Percentiles rank a stretch among this genome's conserved stretches.
These are phyloP conservation scores for Nemurella pictetii DNA, from an alignment of 2,888 invertebrate genomes.

Conservation along the genomic window DNA sequence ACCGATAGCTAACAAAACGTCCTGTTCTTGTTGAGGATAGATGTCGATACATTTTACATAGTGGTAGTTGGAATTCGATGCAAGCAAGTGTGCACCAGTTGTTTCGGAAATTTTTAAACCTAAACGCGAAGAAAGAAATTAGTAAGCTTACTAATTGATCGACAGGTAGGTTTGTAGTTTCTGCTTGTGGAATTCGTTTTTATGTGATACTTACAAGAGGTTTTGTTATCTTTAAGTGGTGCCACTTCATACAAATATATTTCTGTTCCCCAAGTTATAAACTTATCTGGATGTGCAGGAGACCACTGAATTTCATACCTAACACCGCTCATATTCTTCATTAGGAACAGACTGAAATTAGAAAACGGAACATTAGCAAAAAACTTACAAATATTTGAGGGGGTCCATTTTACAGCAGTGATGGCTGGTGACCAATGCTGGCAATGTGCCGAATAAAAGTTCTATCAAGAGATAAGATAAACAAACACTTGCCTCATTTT, in stretches of 20 bases:
- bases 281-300: conserved; percentile 75
- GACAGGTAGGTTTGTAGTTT: background rate
- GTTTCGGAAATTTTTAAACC: conserved; percentile 68
- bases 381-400: background rate
- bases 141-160: background rate
- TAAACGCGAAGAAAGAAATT: conserved; percentile 20
- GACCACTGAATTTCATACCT: conserved; percentile 87
- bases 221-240: conserved; percentile 61
- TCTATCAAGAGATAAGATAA: background rate
- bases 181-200: background rate
- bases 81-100: conserved; percentile 69
- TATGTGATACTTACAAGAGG: conserved; percentile 50
- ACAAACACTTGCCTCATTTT: background rate
- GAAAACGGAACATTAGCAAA: background rate
- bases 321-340: conserved; percentile 57
- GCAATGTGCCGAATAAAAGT: too few species aligned
- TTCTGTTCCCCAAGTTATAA: conserved; percentile 89
- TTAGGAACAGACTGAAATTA: conserved; percentile 18
- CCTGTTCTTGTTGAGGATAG: conserved; percentile 74
- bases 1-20: conserved; percentile 84
- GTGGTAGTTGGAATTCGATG: conserved; percentile 73
- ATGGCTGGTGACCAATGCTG: background rate
- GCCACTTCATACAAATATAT: conserved; percentile 83
- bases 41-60: conserved; percentile 87
- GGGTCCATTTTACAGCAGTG: background rate